These are phyloP conservation scores for Strix aluco DNA, from an alignment of 2,113 vertebrate genomes.

Conservation along the genomic window DNA sequence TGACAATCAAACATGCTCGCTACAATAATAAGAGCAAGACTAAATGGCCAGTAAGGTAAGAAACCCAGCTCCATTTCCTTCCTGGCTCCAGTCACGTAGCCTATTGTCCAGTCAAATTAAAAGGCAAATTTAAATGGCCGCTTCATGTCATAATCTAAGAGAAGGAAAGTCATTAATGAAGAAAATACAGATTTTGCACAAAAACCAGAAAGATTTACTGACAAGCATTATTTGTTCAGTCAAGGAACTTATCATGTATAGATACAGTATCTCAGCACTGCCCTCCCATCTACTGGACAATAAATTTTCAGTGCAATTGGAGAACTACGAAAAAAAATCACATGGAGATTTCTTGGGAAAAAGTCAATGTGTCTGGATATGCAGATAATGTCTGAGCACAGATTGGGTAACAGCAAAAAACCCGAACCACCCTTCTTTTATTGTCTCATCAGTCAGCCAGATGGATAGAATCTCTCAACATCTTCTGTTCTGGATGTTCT, in stretches of 20 bases:
- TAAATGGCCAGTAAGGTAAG: not conserved
- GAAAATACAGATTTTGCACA: not conserved
- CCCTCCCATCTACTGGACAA: not conserved
- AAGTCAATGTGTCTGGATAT: not conserved
- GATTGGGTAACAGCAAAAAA: not conserved
- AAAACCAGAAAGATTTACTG: not conserved
- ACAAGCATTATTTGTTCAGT: not conserved
- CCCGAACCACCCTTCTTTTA: not conserved
- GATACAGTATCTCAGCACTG: not conserved
- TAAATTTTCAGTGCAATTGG: not conserved
- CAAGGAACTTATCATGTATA: not conserved
- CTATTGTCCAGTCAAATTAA: not conserved
- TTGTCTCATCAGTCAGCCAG: not conserved
- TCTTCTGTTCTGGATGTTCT: not conserved
- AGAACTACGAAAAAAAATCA: not conserved
- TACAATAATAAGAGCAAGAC: not conserved
- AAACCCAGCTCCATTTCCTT: not conserved
- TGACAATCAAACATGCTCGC: not conserved
- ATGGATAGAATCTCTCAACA: not conserved
- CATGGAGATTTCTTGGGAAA: not conserved
- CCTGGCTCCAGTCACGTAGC: not conserved
- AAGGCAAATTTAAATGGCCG: not conserved
- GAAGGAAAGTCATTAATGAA: not conserved
- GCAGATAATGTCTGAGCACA: not conserved
- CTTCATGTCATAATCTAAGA: not conserved